Percentiles rank a stretch among this genome's conserved stretches.
Evolutionary conservation across 2,113 vertebrate species (phyloP).

Genomic region (Dicaeum eximium): DNA sequence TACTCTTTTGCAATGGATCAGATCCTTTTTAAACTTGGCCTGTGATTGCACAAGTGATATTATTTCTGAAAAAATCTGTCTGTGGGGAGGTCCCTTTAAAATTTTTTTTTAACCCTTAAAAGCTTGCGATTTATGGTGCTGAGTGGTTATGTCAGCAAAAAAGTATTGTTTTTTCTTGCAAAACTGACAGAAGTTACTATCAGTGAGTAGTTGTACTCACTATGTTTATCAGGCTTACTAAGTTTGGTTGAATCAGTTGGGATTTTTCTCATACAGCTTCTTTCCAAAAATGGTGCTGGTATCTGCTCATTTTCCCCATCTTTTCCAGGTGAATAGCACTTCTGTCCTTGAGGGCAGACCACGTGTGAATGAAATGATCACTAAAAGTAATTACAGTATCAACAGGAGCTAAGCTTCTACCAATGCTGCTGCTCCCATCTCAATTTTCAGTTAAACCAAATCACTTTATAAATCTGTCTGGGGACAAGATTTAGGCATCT

Average conservation of each 20-base stretch:
- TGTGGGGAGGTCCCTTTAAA: accelerated
- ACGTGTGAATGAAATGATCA: neutral
- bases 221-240: neutral
- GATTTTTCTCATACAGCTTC: neutral
- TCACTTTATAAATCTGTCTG: neutral
- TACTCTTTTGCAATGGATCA: neutral
- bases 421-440: constrained; percentile 2
- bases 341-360: neutral
- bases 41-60: neutral
- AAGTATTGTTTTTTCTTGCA: neutral
- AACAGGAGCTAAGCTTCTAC: neutral
- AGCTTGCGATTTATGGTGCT: accelerated
- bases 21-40: neutral
- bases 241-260: neutral
- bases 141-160: neutral
- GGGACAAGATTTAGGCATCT: constrained; percentile 22
- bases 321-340: neutral
- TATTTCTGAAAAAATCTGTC: neutral
- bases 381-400: constrained; percentile 18
- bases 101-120: neutral
- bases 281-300: neutral
- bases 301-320: neutral
- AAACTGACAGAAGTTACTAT: neutral
- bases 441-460: constrained; percentile 23
- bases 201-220: neutral